These are phyloP conservation scores for Sarcophaga peregrina DNA, from an alignment of 1,140 invertebrate genomes.

Conservation along the genomic window DNA sequence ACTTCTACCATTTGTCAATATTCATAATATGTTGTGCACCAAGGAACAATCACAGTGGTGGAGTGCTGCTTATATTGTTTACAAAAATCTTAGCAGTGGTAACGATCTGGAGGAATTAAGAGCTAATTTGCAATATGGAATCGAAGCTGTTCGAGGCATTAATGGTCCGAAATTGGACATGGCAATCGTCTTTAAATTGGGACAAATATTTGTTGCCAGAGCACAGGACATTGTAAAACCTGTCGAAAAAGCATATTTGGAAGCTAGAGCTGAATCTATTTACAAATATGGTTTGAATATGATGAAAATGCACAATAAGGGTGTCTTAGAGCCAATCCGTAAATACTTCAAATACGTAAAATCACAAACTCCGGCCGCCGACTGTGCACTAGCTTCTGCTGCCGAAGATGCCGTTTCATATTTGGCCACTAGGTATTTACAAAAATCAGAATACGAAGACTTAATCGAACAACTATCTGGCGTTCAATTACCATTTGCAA, in stretches of 20 bases:
- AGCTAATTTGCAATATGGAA: constrained; percentile 78
- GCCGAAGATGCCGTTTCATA: constrained; percentile 81
- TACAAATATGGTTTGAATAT: constrained; percentile 81
- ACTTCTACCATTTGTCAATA: constrained; percentile 74
- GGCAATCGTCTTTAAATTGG: constrained; percentile 78
- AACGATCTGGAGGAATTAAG: constrained; percentile 75
- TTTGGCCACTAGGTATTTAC: constrained; percentile 74
- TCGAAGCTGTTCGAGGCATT: constrained; percentile 84
- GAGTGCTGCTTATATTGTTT: constrained; percentile 73
- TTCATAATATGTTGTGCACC: constrained; percentile 74
- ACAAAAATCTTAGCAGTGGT: constrained; percentile 66
- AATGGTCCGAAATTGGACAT: constrained; percentile 84
- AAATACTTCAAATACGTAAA: constrained; percentile 77
- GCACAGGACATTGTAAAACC: constrained; percentile 67
- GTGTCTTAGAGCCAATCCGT: constrained; percentile 68
- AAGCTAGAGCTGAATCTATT: constrained; percentile 78
- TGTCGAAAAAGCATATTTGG: constrained; percentile 72
- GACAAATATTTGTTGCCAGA: constrained; percentile 75
- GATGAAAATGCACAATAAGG: constrained; percentile 76
- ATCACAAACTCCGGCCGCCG: constrained; percentile 68
- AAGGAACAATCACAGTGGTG: constrained; percentile 84
- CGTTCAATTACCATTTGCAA: constrained; percentile 56
- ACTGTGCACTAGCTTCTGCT: constrained; percentile 68
- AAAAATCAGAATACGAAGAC: constrained; percentile 65
- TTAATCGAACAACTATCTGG: constrained; percentile 57